Evolutionary conservation across 2,113 vertebrate genomes (phyloP).

Genomic region (Proterorhinus semilunaris): DNA sequence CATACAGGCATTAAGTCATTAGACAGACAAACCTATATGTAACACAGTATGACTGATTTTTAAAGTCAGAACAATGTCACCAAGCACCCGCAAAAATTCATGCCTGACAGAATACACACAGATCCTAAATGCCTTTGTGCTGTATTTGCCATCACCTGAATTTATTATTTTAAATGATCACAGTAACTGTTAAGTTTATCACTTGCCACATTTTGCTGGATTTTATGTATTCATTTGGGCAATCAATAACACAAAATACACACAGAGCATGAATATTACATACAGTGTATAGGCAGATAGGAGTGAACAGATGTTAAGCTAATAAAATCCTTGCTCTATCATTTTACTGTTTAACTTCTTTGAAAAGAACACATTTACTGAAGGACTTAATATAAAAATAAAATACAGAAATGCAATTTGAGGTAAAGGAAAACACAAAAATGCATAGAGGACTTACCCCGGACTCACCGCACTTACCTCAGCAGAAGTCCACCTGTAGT

Average conservation of each 20-base stretch:
- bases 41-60: not conserved
- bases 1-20: not conserved
- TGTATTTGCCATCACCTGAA: too few relatives aligned
- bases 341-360: not conserved
- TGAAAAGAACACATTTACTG: not conserved
- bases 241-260: not conserved
- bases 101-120: too few relatives aligned
- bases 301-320: too few relatives aligned
- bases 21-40: conserved; percentile 3
- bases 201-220: not conserved
- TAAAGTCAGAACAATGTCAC: too few relatives aligned
- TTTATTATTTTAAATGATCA: not conserved
- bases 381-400: conserved; percentile 6
- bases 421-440: conserved; percentile 5
- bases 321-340: too few relatives aligned
- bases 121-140: too few relatives aligned
- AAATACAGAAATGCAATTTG: conserved; percentile 18
- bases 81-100: too few relatives aligned
- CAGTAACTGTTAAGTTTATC: not conserved
- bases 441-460: conserved; percentile 3
- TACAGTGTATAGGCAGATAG: not conserved
- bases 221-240: not conserved
- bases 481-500: conserved; percentile 12
- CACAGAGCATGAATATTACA: not conserved
- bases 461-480: conserved; percentile 54